A percentile compares a stretch with the other conserved stretches of the same genome.
phyloP scores from a whole-genome alignment of 2,797 vertebrate genomes.

The Phoebastria nigripes region DNA sequence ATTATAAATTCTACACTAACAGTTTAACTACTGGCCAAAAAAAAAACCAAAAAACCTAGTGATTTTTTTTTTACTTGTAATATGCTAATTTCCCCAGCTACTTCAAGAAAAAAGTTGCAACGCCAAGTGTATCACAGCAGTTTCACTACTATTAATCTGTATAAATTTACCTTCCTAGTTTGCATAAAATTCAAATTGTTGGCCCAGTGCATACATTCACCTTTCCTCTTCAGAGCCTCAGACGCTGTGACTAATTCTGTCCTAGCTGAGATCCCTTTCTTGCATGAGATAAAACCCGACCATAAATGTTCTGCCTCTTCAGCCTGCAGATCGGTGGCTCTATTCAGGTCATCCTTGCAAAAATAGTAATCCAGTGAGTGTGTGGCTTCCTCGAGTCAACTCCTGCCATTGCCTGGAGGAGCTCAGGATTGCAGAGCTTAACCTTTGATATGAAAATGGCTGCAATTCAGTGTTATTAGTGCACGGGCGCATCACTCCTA shows the following conservation, averaged over 20 bases:
- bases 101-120: background rate
- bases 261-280: background rate
- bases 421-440: constrained; percentile 60
- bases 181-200: background rate
- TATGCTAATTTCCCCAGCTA: background rate
- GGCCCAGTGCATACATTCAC: background rate
- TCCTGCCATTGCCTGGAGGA: constrained; percentile 28
- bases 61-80: background rate
- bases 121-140: background rate
- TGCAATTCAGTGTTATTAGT: constrained; percentile 52
- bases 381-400: constrained; percentile 18
- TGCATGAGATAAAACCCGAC: background rate
- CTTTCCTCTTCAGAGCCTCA: background rate
- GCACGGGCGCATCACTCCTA: background rate
- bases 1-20: background rate
- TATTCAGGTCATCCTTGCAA: constrained; percentile 51
- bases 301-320: background rate
- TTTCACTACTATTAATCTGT: background rate
- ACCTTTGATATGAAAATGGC: constrained; percentile 62
- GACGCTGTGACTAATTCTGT: background rate
- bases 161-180: background rate
- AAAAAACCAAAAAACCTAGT: background rate
- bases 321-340: background rate
- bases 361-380: constrained; percentile 43
- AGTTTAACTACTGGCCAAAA: background rate